These are phyloP conservation scores for Peromyscus maniculatus DNA, from an alignment of 2,113 vertebrate genomes.

Conservation along the genomic window DNA sequence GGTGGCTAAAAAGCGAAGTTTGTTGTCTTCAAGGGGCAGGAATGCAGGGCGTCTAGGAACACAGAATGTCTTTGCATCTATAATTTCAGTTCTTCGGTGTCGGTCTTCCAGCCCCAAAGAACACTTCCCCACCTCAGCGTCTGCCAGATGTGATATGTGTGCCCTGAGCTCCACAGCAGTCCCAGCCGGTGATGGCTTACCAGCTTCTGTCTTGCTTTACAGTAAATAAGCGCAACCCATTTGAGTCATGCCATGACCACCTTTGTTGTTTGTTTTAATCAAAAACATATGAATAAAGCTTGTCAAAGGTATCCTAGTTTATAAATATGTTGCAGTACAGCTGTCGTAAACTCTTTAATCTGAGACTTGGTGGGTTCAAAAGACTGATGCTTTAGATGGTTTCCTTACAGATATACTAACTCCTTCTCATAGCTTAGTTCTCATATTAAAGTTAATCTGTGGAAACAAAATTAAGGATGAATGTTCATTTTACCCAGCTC, in stretches of 20 bases:
- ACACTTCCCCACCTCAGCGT: not conserved
- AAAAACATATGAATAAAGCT: not conserved
- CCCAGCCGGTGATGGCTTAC: not conserved
- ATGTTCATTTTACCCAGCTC: not conserved
- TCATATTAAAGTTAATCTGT: not conserved
- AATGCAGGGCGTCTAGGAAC: not conserved
- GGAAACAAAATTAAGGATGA: constrained; percentile 18
- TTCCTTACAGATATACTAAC: not conserved
- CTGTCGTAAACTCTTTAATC: not conserved
- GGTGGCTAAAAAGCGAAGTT: not conserved
- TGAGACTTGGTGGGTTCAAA: not conserved
- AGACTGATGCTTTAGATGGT: not conserved
- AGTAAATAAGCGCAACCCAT: not conserved
- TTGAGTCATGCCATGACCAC: not conserved
- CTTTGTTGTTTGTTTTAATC: not conserved
- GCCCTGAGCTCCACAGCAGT: not conserved
- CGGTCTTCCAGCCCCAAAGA: not conserved
- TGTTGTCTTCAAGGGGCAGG: not conserved
- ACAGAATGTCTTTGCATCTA: constrained; percentile 4
- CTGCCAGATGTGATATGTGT: not conserved
- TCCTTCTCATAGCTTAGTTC: not conserved
- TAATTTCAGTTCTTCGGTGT: not conserved
- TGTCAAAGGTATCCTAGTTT: not conserved
- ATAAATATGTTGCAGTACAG: not conserved
- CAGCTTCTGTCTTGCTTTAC: not conserved